Evolutionary conservation across 2,888 invertebrate genomes (phyloP).

Genomic region (Dexiosoma caninum): DNA sequence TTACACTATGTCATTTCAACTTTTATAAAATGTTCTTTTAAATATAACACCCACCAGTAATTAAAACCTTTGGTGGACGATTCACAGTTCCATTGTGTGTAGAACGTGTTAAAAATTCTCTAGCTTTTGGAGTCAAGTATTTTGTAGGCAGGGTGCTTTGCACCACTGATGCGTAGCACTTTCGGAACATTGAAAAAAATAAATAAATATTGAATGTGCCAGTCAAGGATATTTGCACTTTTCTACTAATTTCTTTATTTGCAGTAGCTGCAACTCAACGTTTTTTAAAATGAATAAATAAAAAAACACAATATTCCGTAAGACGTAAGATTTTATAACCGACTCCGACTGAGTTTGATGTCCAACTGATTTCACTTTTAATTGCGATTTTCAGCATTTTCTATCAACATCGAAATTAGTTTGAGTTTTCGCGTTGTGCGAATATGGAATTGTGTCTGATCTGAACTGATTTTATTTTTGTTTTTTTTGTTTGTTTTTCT

Average conservation of each 20-base stretch:
- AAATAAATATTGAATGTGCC: background rate
- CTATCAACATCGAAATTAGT: conserved; percentile 10
- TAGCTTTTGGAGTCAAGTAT: conserved; percentile 25
- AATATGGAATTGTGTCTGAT: background rate
- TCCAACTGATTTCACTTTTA: conserved; percentile 63
- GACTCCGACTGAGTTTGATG: conserved; percentile 50
- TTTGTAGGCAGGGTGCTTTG: conserved; percentile 55
- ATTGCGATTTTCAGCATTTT: conserved; percentile 53
- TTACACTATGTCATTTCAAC: no score
- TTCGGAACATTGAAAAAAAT: conserved; percentile 70
- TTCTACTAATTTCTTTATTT: background rate
- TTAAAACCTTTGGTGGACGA: conserved; percentile 75
- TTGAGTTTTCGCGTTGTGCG: conserved; percentile 26
- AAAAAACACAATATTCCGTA: conserved; percentile 23
- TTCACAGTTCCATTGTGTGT: conserved; percentile 63
- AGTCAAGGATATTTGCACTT: conserved; percentile 7
- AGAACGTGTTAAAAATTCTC: conserved; percentile 50
- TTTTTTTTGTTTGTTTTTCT: background rate
- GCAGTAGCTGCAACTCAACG: background rate
- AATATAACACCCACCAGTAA: conserved; percentile 72
- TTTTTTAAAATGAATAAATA: no score
- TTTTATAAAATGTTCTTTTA: background rate
- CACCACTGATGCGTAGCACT: conserved; percentile 68
- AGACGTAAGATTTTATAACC: conserved; percentile 29
- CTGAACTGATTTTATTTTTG: background rate